Percentiles rank a stretch among this genome's conserved stretches.
Evolutionary conservation across 2,888 invertebrate species (phyloP).

Genomic region (Dioctria linearis): DNA sequence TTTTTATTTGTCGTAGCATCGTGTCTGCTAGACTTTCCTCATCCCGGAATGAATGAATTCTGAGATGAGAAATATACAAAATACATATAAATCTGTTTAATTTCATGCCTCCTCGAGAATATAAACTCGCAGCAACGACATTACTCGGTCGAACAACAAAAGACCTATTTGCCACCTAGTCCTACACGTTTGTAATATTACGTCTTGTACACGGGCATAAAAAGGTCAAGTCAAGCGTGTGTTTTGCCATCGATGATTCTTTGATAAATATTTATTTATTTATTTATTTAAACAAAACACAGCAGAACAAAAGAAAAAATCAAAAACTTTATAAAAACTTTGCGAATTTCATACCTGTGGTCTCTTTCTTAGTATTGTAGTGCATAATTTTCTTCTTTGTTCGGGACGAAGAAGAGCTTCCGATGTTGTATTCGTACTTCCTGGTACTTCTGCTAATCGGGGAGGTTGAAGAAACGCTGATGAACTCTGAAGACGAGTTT

Average conservation of each 20-base stretch:
- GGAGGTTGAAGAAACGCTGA: conserved; percentile 74
- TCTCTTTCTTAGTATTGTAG: conserved; percentile 78
- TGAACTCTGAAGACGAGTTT: conserved; percentile 96
- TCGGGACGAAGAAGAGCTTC: conserved; percentile 74
- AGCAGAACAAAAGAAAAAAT: conserved; percentile 61
- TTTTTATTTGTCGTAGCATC: neutral
- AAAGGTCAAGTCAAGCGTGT: conserved; percentile 25
- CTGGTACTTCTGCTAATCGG: conserved; percentile 69
- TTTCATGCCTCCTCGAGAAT: conserved; percentile 40
- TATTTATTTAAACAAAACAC: conserved; percentile 15
- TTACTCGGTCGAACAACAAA: conserved; percentile 32
- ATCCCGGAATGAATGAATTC: neutral
- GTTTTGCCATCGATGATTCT: conserved; percentile 26
- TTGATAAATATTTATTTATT: neutral
- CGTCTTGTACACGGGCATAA: neutral
- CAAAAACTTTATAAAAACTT: conserved; percentile 45
- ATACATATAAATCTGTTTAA: neutral
- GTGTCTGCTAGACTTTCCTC: neutral
- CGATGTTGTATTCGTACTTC: conserved; percentile 70
- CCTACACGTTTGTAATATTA: neutral
- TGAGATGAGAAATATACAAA: neutral
- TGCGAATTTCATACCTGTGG: conserved; percentile 76
- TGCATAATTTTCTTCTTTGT: conserved; percentile 83
- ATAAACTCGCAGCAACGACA: conserved; percentile 17
- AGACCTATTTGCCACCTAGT: neutral